These are phyloP conservation scores for Plecturocebus donacophilus DNA, from an alignment of 2,113 vertebrate genomes.

Conservation along the genomic window DNA sequence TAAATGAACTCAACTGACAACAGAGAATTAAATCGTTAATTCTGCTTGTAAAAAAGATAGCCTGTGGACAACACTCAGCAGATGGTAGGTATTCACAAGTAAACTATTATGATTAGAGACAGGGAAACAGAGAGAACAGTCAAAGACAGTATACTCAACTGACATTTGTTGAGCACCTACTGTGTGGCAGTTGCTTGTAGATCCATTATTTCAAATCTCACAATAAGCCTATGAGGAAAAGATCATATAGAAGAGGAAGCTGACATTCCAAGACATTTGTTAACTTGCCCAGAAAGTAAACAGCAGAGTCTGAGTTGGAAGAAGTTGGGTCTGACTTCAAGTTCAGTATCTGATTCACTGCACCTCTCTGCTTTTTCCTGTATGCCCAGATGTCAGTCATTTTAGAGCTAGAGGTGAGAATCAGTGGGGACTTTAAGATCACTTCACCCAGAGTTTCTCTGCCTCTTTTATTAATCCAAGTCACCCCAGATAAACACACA, in stretches of 20 bases:
- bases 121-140: neutral
- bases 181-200: neutral
- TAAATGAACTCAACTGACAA: neutral
- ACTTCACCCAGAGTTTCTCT: neutral
- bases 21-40: neutral
- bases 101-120: neutral
- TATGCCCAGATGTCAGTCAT: neutral
- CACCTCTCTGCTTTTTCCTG: neutral
- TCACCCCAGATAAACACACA: neutral
- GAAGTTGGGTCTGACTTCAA: neutral
- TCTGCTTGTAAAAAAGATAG: neutral
- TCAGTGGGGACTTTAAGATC: neutral
- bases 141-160: neutral
- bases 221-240: neutral
- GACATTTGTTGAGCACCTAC: constrained; percentile 5
- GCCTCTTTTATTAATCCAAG: constrained; percentile 1
- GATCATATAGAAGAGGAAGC: neutral
- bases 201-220: neutral
- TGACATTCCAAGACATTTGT: neutral
- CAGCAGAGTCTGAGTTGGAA: neutral
- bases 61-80: neutral
- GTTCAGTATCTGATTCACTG: neutral
- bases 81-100: neutral
- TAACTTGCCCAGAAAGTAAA: neutral
- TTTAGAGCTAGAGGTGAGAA: neutral